Evolutionary conservation across 2,888 invertebrate genomes (phyloP).

Genomic region (Hydraecia micacea): DNA sequence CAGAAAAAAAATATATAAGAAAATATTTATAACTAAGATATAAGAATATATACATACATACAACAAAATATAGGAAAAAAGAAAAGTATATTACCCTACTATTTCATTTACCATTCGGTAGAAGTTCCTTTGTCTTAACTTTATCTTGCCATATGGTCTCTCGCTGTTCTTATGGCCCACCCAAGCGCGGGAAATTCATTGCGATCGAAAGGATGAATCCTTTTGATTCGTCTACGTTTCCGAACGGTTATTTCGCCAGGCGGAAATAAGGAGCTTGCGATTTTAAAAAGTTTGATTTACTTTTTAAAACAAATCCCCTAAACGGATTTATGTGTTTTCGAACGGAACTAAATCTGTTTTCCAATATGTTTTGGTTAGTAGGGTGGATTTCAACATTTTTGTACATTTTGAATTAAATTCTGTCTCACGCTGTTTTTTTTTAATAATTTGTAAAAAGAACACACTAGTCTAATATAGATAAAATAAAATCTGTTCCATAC

Average conservation of each 20-base stretch:
- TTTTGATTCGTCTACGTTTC: constrained; percentile 78
- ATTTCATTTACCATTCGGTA: not conserved
- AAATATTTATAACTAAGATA: too few relatives aligned
- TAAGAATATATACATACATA: too few relatives aligned
- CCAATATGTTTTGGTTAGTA: constrained; percentile 40
- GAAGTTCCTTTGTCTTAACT: not conserved
- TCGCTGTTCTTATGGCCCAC: constrained; percentile 66
- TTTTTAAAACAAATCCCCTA: constrained; percentile 76
- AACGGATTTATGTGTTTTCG: constrained; percentile 70
- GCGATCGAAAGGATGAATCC: constrained; percentile 81
- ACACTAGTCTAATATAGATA: too few relatives aligned
- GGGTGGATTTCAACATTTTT: too few relatives aligned
- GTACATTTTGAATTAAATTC: too few relatives aligned
- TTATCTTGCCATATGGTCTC: not conserved
- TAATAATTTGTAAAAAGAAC: too few relatives aligned
- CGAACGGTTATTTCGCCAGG: constrained; percentile 64
- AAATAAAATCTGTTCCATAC: too few relatives aligned
- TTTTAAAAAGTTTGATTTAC: constrained; percentile 77
- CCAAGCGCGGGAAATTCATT: constrained; percentile 80
- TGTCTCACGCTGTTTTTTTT: too few relatives aligned
- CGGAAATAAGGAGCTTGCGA: constrained; percentile 76
- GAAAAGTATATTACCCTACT: too few relatives aligned
- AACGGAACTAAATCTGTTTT: constrained; percentile 48
- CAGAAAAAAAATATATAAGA: too few relatives aligned
- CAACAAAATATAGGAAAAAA: too few relatives aligned